Conservation (phyloP, 1,140 invertebrate species). For the Aphaenogaster floridana region DNA sequence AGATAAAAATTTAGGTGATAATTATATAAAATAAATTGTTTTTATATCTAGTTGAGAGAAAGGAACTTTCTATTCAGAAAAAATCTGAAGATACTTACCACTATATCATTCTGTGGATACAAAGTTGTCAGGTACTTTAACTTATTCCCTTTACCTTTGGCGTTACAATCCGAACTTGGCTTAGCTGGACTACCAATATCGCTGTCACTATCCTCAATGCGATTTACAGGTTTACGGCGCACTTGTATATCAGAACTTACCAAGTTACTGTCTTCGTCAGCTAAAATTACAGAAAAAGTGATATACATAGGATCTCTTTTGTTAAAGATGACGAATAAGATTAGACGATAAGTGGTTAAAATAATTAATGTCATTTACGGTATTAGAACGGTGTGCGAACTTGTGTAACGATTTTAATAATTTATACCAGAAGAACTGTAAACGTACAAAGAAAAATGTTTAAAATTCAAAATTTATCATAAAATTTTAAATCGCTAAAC, state of each 20-base stretch:
- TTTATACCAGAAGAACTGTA: neutral
- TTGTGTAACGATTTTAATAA: no score
- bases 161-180: constrained; percentile 72
- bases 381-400: neutral
- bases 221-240: constrained; percentile 80
- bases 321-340: neutral
- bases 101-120: constrained; percentile 77
- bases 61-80: neutral
- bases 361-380: neutral
- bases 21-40: constrained; percentile 25
- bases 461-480: neutral
- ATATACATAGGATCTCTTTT: neutral
- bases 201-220: constrained; percentile 85
- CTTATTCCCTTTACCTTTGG: constrained; percentile 79
- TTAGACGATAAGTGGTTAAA: neutral
- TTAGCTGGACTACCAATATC: constrained; percentile 79
- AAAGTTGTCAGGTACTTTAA: constrained; percentile 79
- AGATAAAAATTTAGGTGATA: neutral
- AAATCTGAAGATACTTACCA: constrained; percentile 64
- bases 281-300: constrained; percentile 68
- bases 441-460: neutral
- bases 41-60: neutral
- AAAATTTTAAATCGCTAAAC: neutral
- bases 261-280: constrained; percentile 82
- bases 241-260: constrained; percentile 76